Evolutionary conservation across 1,140 invertebrate genomes (phyloP).

Genomic region (Zaprionus capensis): DNA sequence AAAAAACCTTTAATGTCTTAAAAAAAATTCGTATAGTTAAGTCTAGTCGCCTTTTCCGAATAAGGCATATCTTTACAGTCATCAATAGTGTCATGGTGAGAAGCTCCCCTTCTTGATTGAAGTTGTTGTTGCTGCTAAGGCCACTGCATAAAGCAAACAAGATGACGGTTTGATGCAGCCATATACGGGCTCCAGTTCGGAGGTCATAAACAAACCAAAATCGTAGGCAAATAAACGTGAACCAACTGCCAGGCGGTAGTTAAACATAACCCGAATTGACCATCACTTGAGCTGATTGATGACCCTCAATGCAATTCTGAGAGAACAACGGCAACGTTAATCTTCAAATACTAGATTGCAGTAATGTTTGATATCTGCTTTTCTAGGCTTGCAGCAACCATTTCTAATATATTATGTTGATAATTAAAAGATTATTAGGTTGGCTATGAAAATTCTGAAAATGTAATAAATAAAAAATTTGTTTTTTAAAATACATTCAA

Average conservation of each 20-base stretch:
- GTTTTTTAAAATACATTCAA: background rate
- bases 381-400: too few species aligned
- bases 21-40: background rate
- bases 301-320: background rate
- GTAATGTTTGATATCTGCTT: too few species aligned
- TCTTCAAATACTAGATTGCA: background rate
- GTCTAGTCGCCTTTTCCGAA: background rate
- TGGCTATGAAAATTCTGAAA: background rate
- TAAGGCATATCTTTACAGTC: background rate
- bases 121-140: background rate
- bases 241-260: background rate
- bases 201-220: slow-evolving; percentile 41
- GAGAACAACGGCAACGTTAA: background rate
- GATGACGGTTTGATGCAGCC: slow-evolving; percentile 4
- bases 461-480: background rate
- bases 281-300: slow-evolving; percentile 33
- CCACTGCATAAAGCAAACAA: slow-evolving; percentile 22
- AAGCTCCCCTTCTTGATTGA: background rate
- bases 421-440: background rate
- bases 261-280: slow-evolving; percentile 30
- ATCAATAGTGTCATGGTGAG: background rate
- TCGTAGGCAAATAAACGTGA: slow-evolving; percentile 30
- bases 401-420: too few species aligned
- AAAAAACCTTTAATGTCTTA: background rate
- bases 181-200: slow-evolving; percentile 11